phyloP scores from a whole-genome alignment of 2,888 invertebrate species.

The Oxytorus armatus region DNA sequence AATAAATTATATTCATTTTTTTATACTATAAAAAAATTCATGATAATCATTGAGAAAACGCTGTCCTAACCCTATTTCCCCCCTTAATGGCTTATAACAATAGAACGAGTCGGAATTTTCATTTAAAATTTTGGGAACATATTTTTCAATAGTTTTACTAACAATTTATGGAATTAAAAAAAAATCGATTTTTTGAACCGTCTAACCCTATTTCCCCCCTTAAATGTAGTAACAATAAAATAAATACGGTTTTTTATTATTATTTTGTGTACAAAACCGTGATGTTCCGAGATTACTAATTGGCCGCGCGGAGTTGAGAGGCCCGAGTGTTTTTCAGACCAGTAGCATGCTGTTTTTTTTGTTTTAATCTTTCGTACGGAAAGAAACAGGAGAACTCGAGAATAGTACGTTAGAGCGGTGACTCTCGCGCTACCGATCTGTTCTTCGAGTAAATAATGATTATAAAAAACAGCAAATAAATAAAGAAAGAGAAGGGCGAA shows the following conservation, averaged over 20 bases:
- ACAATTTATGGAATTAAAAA: too few relatives aligned
- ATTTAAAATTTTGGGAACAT: too few relatives aligned
- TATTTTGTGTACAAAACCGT: slow-evolving; percentile 41
- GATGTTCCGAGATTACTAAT: slow-evolving; percentile 68
- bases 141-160: too few relatives aligned
- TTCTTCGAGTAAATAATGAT: slow-evolving; percentile 40
- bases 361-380: slow-evolving; percentile 8
- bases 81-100: too few relatives aligned
- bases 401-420: slow-evolving; percentile 17
- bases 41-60: too few relatives aligned
- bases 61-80: too few relatives aligned
- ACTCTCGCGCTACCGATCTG: slow-evolving; percentile 56
- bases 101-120: too few relatives aligned
- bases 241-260: not conserved
- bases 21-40: too few relatives aligned
- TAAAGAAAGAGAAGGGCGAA: slow-evolving; percentile 35
- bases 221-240: not conserved
- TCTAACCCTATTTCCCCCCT: too few relatives aligned
- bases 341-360: slow-evolving; percentile 26
- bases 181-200: too few relatives aligned
- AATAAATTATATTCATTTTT: too few relatives aligned
- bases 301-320: slow-evolving; percentile 58
- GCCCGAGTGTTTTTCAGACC: slow-evolving; percentile 30
- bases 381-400: slow-evolving; percentile 25
- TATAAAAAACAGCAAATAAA: slow-evolving; percentile 35